Conservation (phyloP, 2,113 vertebrate genomes). For the Gallinago undulata region DNA sequence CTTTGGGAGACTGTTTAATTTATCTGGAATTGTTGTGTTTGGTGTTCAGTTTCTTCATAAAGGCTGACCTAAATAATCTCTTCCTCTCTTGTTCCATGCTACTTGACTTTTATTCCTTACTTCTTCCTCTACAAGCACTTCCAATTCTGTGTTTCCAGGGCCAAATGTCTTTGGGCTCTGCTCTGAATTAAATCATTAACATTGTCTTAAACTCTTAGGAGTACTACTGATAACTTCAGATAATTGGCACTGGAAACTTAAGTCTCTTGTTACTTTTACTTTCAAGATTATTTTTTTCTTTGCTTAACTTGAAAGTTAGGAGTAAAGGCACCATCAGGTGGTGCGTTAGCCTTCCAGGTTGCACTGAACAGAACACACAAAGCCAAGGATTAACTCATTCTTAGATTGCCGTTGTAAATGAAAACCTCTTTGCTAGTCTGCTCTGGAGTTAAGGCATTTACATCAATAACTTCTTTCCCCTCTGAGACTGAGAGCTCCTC, state of each 20-base stretch:
- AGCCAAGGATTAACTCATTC: not conserved
- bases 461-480: not conserved
- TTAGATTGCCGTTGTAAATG: not conserved
- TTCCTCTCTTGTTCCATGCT: not conserved
- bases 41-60: not conserved
- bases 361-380: not conserved
- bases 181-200: not conserved
- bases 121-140: not conserved
- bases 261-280: not conserved
- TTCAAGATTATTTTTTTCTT: not conserved
- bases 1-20: not conserved
- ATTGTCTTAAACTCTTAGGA: not conserved
- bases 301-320: not conserved
- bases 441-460: not conserved
- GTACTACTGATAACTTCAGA: not conserved
- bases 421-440: not conserved
- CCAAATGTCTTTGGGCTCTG: not conserved
- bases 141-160: not conserved
- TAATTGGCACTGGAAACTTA: not conserved
- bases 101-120: not conserved
- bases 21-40: not conserved
- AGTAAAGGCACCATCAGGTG: not conserved
- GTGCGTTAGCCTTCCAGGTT: not conserved
- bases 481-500: not conserved
- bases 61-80: conserved; percentile 31